A percentile compares a stretch with the other conserved stretches of the same genome.
phyloP scores from a whole-genome alignment of 1,140 invertebrate species.

The Macrobrachium rosenbergii region DNA sequence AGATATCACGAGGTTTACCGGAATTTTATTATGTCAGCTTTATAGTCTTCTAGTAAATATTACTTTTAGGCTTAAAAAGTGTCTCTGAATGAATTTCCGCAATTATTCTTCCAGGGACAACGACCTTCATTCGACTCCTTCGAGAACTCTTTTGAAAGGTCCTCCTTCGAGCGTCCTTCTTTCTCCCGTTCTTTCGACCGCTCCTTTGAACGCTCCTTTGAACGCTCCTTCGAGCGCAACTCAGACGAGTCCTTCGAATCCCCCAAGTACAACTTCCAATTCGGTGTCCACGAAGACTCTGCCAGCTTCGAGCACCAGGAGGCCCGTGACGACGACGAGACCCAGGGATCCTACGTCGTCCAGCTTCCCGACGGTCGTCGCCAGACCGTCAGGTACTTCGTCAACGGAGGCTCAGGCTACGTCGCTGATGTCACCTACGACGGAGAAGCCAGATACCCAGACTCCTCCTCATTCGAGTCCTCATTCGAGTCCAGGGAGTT shows the following conservation, averaged over 20 bases:
- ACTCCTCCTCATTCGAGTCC: not conserved
- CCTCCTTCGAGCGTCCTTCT: too few species aligned
- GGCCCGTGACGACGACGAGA: constrained; percentile 25
- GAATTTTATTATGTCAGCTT: not conserved
- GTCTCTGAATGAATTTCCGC: too few species aligned
- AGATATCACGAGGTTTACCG: too few species aligned
- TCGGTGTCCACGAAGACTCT: not conserved
- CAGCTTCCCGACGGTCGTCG: constrained; percentile 41
- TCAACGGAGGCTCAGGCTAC: constrained; percentile 45
- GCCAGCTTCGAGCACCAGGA: constrained; percentile 36
- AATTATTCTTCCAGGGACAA: not conserved
- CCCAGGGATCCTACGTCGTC: constrained; percentile 35
- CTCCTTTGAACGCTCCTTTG: too few species aligned
- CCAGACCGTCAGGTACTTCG: constrained; percentile 32
- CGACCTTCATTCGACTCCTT: not conserved
- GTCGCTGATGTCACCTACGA: constrained; percentile 39
- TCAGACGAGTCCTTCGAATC: not conserved
- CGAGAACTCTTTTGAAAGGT: too few species aligned
- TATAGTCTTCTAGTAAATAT: not conserved
- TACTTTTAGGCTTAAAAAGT: too few species aligned
- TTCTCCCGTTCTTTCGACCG: too few species aligned
- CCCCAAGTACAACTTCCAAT: not conserved
- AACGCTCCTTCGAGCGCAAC: too few species aligned
- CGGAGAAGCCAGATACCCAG: constrained; percentile 35
- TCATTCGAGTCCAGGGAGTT: constrained; percentile 26